Conservation (phyloP, 2,797 vertebrate species). For the Sorex maritimensis region DNA sequence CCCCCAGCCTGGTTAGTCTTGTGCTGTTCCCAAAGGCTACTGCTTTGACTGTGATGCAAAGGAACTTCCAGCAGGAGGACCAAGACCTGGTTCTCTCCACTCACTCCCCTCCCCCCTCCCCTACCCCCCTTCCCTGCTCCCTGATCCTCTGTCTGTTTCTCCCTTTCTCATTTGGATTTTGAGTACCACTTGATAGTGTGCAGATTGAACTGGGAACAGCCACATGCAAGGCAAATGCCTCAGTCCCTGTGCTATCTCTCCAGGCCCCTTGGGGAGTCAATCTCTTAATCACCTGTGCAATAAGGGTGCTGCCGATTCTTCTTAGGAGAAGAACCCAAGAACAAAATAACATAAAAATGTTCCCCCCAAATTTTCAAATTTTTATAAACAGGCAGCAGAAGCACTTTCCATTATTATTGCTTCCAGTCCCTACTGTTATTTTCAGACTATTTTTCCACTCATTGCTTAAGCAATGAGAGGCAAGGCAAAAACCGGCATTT, state of each 20-base stretch:
- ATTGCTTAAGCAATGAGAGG: background rate
- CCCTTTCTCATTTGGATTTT: too few species aligned
- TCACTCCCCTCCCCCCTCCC: too few species aligned
- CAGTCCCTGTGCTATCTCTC: too few species aligned
- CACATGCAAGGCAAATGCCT: too few species aligned
- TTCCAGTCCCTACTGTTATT: constrained; percentile 9
- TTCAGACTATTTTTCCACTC: background rate
- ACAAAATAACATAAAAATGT: constrained; percentile 4
- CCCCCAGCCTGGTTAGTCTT: background rate
- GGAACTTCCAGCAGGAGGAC: background rate
- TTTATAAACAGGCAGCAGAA: constrained; percentile 45
- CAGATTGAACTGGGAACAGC: too few species aligned
- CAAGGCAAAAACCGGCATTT: constrained; percentile 4
- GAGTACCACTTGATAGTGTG: too few species aligned
- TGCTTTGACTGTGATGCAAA: background rate
- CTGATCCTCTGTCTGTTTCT: too few species aligned
- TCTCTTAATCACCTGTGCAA: background rate
- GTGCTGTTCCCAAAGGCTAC: background rate
- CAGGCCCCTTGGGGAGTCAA: background rate
- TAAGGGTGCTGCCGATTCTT: background rate
- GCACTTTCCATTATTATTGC: background rate
- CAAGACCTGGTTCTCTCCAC: background rate
- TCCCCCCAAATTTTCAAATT: constrained; percentile 35
- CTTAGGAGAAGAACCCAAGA: background rate
- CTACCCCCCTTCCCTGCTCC: too few species aligned